phyloP scores from a whole-genome alignment of 2,888 invertebrate genomes.

The Lordiphosa andalusiaca region DNA sequence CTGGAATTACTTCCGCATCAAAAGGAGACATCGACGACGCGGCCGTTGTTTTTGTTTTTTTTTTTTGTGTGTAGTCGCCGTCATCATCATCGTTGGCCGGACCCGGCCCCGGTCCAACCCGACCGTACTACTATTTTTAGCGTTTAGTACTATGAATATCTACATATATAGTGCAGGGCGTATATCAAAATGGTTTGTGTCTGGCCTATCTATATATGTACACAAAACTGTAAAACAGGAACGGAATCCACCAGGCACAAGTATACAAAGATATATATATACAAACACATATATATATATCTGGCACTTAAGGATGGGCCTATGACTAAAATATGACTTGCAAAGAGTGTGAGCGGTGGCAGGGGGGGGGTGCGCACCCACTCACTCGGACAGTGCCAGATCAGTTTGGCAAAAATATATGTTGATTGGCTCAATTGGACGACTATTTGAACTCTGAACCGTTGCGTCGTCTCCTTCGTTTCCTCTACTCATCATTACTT shows the following conservation, averaged over 20 bases:
- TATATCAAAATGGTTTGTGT: constrained; percentile 52
- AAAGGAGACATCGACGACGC: constrained; percentile 43
- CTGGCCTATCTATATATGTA: constrained; percentile 31
- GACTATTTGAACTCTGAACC: constrained; percentile 80
- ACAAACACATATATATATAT: constrained; percentile 27
- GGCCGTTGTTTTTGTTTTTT: neutral
- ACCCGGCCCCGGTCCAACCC: neutral
- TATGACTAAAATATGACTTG: neutral
- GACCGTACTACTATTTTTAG: constrained; percentile 49
- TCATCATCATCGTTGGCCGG: neutral
- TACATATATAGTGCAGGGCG: constrained; percentile 42
- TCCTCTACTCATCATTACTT: constrained; percentile 20
- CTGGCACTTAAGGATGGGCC: constrained; percentile 71
- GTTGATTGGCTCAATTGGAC: constrained; percentile 81
- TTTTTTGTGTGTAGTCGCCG: neutral
- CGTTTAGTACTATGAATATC: constrained; percentile 15
- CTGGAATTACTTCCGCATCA: constrained; percentile 74
- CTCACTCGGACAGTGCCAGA: constrained; percentile 24
- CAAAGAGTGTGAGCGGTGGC: constrained; percentile 1
- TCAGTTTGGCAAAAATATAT: constrained; percentile 23
- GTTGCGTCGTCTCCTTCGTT: constrained; percentile 36
- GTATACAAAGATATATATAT: neutral
- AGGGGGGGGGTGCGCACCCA: constrained; percentile 32
- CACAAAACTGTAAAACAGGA: constrained; percentile 8
- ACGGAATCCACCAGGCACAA: constrained; percentile 13